phyloP scores from a whole-genome alignment of 1,140 invertebrate species.

The Heliconius himera region DNA sequence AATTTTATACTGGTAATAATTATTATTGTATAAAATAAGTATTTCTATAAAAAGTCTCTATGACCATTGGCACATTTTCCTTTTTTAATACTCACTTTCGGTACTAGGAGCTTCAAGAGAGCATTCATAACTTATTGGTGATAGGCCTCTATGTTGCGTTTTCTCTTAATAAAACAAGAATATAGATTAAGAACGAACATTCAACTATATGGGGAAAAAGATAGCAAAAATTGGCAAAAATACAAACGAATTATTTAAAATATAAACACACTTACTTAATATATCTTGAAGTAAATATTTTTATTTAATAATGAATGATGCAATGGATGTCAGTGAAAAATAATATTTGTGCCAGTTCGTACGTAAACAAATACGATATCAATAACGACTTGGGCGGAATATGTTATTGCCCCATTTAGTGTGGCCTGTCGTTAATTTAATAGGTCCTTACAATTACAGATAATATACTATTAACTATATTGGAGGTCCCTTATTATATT shows the following conservation, averaged over 20 bases:
- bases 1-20: too few relatives aligned
- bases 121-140: too few relatives aligned
- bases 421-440: conserved; percentile 44
- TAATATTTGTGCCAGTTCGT: conserved; percentile 24
- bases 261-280: not conserved
- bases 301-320: conserved; percentile 21
- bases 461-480: not conserved
- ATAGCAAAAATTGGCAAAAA: not conserved
- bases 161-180: too few relatives aligned
- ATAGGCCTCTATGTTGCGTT: too few relatives aligned
- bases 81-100: too few relatives aligned
- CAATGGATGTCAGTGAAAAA: conserved; percentile 27
- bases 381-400: conserved; percentile 9
- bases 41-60: too few relatives aligned
- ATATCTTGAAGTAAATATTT: conserved; percentile 2
- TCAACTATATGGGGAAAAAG: too few relatives aligned
- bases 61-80: too few relatives aligned
- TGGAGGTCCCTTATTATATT: not conserved
- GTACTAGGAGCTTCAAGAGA: too few relatives aligned
- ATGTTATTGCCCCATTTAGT: conserved; percentile 54
- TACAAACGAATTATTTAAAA: not conserved
- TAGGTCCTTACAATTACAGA: conserved; percentile 22
- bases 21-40: too few relatives aligned
- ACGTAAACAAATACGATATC: conserved; percentile 32
- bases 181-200: too few relatives aligned